phyloP scores from a whole-genome alignment of 2,888 invertebrate species.

The Agriotes lineatus region DNA sequence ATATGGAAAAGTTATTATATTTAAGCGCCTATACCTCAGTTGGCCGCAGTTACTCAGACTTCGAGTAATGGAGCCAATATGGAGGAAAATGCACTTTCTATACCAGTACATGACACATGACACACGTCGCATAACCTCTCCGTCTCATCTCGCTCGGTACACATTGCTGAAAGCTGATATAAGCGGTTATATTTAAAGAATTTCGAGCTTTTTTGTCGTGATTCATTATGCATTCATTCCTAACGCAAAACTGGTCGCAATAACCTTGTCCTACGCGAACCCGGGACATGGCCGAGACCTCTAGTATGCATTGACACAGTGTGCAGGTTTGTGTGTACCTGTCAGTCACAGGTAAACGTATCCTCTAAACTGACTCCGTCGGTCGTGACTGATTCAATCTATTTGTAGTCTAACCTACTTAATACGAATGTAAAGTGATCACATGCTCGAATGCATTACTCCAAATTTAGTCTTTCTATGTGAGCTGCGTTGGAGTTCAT shows the following conservation, averaged over 20 bases:
- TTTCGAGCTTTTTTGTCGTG: constrained; percentile 22
- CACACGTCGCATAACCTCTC: too few relatives aligned
- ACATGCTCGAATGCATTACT: too few relatives aligned
- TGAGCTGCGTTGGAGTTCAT: too few relatives aligned
- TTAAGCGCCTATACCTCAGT: too few relatives aligned
- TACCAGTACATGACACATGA: too few relatives aligned
- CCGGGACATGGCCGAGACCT: constrained; percentile 16
- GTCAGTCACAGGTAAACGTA: neutral
- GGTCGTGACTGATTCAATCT: neutral
- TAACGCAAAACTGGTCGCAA: constrained; percentile 25
- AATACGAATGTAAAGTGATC: neutral
- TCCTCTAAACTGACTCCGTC: neutral
- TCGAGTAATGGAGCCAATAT: too few relatives aligned
- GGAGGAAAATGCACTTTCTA: too few relatives aligned
- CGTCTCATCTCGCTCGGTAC: too few relatives aligned
- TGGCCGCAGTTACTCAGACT: too few relatives aligned
- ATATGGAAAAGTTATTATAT: too few relatives aligned
- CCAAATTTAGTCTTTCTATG: too few relatives aligned
- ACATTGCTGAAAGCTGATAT: too few relatives aligned
- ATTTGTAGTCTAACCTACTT: neutral
- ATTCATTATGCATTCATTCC: constrained; percentile 30
- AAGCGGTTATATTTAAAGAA: neutral
- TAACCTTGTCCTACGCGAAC: constrained; percentile 34
- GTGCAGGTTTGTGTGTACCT: constrained; percentile 15
- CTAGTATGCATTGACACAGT: constrained; percentile 14